A percentile compares a stretch with the other conserved stretches of the same genome.
Evolutionary conservation across 2,888 invertebrate species (phyloP).

Genomic region (Heliconius erato): DNA sequence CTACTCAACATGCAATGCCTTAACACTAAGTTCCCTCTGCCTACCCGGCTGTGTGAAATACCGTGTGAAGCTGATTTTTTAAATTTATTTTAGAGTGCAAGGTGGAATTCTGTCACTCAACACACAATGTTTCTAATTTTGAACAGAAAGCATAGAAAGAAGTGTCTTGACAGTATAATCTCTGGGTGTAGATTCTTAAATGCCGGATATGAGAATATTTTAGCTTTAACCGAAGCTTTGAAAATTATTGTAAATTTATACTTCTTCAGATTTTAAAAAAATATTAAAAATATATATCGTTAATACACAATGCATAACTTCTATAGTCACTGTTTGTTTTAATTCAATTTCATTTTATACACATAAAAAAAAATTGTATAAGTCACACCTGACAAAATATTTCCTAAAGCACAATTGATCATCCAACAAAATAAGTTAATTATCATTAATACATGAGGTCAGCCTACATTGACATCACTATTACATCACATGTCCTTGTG

Average conservation of each 20-base stretch:
- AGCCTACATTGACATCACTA: slow-evolving; percentile 65
- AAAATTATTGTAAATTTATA: background rate
- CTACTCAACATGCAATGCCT: no score
- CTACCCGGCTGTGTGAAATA: no score
- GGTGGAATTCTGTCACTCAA: no score
- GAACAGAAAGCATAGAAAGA: background rate
- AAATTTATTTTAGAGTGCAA: no score
- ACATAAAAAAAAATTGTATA: background rate
- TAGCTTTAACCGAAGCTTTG: no score
- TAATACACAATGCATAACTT: background rate
- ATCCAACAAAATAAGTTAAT: slow-evolving; percentile 33
- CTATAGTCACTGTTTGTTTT: background rate
- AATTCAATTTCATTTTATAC: background rate
- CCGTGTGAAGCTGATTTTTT: no score
- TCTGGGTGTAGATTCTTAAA: no score
- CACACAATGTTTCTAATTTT: no score
- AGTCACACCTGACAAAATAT: background rate
- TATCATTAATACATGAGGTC: slow-evolving; percentile 61
- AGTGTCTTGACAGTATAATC: no score
- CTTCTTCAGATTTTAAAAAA: background rate
- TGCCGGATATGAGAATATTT: no score
- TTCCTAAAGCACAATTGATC: background rate
- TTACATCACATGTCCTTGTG: slow-evolving; percentile 63
- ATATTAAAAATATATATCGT: background rate
- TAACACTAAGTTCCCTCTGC: no score